These are phyloP conservation scores for Drosophila hydei DNA, from an alignment of 1,140 invertebrate species.

Conservation along the genomic window DNA sequence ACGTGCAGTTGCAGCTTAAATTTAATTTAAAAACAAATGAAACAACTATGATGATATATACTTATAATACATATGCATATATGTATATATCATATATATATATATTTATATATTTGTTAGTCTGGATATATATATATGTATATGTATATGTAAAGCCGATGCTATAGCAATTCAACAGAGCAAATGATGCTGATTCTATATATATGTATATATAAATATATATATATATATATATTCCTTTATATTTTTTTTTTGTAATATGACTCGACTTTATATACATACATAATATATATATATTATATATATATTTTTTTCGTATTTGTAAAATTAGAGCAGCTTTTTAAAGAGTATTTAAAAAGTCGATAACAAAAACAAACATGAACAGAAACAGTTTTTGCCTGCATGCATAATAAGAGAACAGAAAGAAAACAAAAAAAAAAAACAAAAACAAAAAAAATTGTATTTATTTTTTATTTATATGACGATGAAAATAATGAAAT, in stretches of 20 bases:
- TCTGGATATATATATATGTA: constrained; percentile 43
- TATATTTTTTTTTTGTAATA: constrained; percentile 66
- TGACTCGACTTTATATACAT: constrained; percentile 58
- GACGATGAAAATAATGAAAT: constrained; percentile 65
- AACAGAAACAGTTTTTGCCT: constrained; percentile 23
- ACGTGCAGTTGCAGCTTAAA: constrained; percentile 51
- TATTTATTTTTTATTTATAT: constrained; percentile 80
- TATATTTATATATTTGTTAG: constrained; percentile 62
- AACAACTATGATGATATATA: constrained; percentile 48
- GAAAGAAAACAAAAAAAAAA: constrained; percentile 23
- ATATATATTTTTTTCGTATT: constrained; percentile 62
- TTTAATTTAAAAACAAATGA: constrained; percentile 21
- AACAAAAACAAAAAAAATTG: constrained; percentile 55
- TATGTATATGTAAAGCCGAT: constrained; percentile 7
- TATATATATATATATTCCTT: constrained; percentile 36
- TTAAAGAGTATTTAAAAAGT: constrained; percentile 54
- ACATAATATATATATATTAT: constrained; percentile 47
- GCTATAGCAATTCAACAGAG: constrained; percentile 27
- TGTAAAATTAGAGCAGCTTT: constrained; percentile 77
- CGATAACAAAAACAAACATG: constrained; percentile 30
- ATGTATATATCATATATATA: constrained; percentile 35
- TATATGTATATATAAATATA: constrained; percentile 22
- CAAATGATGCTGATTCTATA: constrained; percentile 28
- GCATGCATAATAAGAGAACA: constrained; percentile 26
- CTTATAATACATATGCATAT: constrained; percentile 27